These are phyloP conservation scores for Sebastes fasciatus DNA, from an alignment of 2,113 vertebrate genomes.

Conservation along the genomic window DNA sequence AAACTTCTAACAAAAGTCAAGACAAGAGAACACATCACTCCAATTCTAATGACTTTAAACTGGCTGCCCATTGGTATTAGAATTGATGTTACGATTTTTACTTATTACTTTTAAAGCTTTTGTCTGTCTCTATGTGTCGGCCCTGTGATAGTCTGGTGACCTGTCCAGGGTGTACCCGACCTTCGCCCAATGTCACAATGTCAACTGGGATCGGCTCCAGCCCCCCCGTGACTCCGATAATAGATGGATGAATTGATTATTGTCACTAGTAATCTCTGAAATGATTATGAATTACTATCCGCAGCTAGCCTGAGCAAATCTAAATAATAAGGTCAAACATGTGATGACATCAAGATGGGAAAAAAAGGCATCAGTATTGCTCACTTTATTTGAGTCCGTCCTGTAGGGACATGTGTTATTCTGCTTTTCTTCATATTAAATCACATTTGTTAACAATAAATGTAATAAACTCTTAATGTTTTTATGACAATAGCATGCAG, in stretches of 20 bases:
- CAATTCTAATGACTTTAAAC: too few relatives aligned
- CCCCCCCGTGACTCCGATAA: too few relatives aligned
- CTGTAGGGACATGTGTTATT: conserved; percentile 1
- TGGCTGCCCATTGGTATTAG: too few relatives aligned
- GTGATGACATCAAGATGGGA: neutral
- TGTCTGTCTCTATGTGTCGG: too few relatives aligned
- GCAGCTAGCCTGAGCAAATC: neutral
- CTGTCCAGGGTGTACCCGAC: too few relatives aligned
- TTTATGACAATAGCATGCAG: conserved; percentile 57
- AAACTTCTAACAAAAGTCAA: too few relatives aligned
- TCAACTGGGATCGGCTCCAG: too few relatives aligned
- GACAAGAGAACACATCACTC: too few relatives aligned
- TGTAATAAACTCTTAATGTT: conserved; percentile 52
- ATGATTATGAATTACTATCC: neutral
- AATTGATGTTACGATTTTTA: too few relatives aligned
- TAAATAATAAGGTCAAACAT: neutral
- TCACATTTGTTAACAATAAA: conserved; percentile 33
- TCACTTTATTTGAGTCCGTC: neutral
- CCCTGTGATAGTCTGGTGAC: too few relatives aligned
- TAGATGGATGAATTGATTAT: neutral
- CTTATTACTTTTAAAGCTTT: too few relatives aligned
- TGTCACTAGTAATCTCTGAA: neutral
- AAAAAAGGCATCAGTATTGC: neutral
- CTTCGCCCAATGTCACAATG: too few relatives aligned
- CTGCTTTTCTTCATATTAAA: neutral